These are phyloP conservation scores for Heteronetta atricapilla DNA, from an alignment of 2,113 vertebrate species.

Conservation along the genomic window DNA sequence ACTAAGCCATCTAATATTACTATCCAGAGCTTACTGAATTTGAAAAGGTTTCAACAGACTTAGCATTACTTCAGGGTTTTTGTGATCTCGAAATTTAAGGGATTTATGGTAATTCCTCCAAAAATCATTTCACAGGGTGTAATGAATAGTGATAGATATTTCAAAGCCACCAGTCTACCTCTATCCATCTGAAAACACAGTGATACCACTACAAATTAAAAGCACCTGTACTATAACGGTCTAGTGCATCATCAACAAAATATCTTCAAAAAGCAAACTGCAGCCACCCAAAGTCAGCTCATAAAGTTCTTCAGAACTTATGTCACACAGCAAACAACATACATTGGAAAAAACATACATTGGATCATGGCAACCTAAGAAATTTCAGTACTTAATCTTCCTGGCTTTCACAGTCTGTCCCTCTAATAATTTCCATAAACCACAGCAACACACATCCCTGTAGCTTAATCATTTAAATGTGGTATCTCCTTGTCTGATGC, in stretches of 20 bases:
- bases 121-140: neutral
- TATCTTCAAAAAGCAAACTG: neutral
- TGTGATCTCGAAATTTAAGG: neutral
- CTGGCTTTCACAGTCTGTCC: neutral
- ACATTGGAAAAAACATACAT: neutral
- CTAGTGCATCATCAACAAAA: neutral
- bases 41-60: slow-evolving; percentile 7
- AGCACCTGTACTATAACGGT: neutral
- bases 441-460: neutral
- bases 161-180: neutral
- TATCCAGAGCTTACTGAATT: neutral
- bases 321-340: neutral
- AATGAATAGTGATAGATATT: slow-evolving; percentile 4
- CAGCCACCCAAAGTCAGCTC: neutral
- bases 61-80: neutral
- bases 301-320: neutral
- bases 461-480: neutral
- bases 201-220: neutral
- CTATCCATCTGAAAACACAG: neutral
- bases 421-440: neutral
- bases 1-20: neutral
- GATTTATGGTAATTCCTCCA: slow-evolving; percentile 20
- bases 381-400: neutral
- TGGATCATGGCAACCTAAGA: neutral
- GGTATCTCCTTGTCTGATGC: neutral